phyloP scores from a whole-genome alignment of 2,888 invertebrate genomes.

The Pristionchus arcanus region DNA sequence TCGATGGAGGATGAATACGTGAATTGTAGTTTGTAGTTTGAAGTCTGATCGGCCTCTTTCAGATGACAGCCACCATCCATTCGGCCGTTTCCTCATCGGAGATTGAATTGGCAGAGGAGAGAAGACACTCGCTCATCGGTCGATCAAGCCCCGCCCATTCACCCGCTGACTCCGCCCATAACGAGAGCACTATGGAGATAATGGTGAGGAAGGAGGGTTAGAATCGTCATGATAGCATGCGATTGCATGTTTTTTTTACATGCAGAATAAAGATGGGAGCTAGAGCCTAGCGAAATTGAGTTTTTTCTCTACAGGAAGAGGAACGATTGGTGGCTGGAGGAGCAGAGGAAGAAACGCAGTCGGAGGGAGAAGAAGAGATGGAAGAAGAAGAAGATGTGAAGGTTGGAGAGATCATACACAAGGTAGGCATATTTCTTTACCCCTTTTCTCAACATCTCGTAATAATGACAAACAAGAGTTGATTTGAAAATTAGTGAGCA shows the following conservation, averaged over 20 bases:
- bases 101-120: background rate
- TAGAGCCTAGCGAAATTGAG: background rate
- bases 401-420: background rate
- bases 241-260: background rate
- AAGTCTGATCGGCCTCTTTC: background rate
- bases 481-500: too few relatives aligned
- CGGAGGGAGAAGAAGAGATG: conserved; percentile 17
- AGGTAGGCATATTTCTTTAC: background rate
- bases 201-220: background rate
- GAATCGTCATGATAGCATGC: background rate
- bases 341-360: conserved; percentile 13
- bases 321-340: background rate
- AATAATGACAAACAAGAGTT: too few relatives aligned
- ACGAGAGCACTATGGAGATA: background rate
- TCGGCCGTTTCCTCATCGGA: background rate
- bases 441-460: too few relatives aligned
- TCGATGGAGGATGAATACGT: conserved; percentile 50
- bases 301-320: background rate
- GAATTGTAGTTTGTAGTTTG: conserved; percentile 30
- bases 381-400: background rate
- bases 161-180: background rate
- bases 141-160: conserved; percentile 40
- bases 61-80: conserved; percentile 1
- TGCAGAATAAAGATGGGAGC: background rate
- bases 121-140: conserved; percentile 1